Conservation (phyloP, 2,113 vertebrate species). For the Seriola rivoliana region DNA sequence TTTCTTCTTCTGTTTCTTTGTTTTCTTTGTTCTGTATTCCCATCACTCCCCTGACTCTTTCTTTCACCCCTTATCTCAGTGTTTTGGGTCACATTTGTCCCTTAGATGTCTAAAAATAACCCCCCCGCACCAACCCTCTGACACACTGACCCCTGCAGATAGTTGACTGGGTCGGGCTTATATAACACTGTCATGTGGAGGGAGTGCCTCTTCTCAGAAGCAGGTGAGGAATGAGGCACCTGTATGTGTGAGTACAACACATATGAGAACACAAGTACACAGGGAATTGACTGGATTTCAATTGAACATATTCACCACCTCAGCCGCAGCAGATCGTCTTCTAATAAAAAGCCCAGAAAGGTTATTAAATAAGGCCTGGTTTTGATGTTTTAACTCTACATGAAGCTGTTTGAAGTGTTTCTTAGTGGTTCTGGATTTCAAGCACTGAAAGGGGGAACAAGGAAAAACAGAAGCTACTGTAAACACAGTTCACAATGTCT, state of each 20-base stretch:
- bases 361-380: too few species aligned
- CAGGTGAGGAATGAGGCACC: slow-evolving; percentile 72
- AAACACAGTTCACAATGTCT: too few species aligned
- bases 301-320: background rate
- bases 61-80: background rate
- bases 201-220: slow-evolving; percentile 59
- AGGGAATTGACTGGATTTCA: background rate
- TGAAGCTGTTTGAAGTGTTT: too few species aligned
- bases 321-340: too few species aligned
- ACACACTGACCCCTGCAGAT: slow-evolving; percentile 72
- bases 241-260: slow-evolving; percentile 40
- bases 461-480: too few species aligned
- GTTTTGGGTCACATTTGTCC: slow-evolving; percentile 12
- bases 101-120: slow-evolving; percentile 37
- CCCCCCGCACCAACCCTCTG: slow-evolving; percentile 8
- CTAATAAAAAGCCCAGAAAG: too few species aligned
- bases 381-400: too few species aligned
- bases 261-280: background rate
- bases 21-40: slow-evolving; percentile 35
- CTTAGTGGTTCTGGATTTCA: too few species aligned
- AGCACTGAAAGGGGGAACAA: too few species aligned
- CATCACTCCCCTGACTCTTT: background rate
- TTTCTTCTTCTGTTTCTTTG: slow-evolving; percentile 33
- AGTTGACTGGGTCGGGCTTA: slow-evolving; percentile 62
- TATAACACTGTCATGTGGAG: slow-evolving; percentile 55